phyloP scores from a whole-genome alignment of 2,888 invertebrate genomes.

The Hermodice carunculata region DNA sequence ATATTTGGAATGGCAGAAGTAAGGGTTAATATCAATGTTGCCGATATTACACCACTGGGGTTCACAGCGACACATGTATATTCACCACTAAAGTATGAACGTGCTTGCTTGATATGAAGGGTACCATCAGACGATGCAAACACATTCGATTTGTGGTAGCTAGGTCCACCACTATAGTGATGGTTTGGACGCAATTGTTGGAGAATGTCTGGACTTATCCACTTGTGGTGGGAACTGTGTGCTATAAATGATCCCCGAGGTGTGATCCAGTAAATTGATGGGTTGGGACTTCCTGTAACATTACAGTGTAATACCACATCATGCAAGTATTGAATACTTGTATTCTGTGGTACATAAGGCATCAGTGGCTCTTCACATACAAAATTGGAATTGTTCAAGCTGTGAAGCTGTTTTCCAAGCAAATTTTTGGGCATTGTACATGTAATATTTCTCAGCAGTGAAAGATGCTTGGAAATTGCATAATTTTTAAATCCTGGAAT shows the following conservation, averaged over 20 bases:
- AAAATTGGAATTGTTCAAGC: too few species aligned
- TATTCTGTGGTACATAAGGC: too few species aligned
- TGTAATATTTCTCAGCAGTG: too few species aligned
- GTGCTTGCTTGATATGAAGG: not conserved
- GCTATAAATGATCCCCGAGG: constrained; percentile 16
- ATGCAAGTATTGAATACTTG: too few species aligned
- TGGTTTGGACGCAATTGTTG: not conserved
- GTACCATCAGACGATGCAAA: constrained; percentile 9
- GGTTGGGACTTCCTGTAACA: constrained; percentile 18
- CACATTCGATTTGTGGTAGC: not conserved
- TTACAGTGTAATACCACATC: constrained; percentile 24
- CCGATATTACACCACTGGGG: constrained; percentile 43
- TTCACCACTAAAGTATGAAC: constrained; percentile 10
- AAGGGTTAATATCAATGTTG: constrained; percentile 40
- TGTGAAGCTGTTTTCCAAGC: too few species aligned
- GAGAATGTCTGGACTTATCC: not conserved
- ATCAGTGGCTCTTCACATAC: too few species aligned
- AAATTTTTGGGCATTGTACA: too few species aligned
- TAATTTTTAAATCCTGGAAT: not conserved
- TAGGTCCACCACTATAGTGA: constrained; percentile 3
- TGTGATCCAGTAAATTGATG: constrained; percentile 30
- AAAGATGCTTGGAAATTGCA: too few species aligned
- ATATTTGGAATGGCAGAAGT: constrained; percentile 29
- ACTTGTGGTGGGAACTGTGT: not conserved
- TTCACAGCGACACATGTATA: constrained; percentile 24